Evolutionary conservation across 2,797 vertebrate species (phyloP).

Genomic region (Gymnodraco acuticeps): DNA sequence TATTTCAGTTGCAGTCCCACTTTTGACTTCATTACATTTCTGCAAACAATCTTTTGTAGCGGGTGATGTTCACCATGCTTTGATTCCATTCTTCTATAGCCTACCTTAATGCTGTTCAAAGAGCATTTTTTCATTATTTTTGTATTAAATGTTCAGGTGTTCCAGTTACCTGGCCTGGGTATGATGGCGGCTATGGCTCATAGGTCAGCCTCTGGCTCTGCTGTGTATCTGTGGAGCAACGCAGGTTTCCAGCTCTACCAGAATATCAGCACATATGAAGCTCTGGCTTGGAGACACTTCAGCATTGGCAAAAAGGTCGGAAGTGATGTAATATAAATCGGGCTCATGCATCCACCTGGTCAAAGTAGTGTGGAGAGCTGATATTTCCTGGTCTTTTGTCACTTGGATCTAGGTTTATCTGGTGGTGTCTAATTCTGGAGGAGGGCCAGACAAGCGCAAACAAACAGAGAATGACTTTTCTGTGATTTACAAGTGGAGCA

Average conservation of each 20-base stretch:
- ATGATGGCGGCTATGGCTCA: constrained; percentile 93
- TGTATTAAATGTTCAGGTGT: constrained; percentile 78
- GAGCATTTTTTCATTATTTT: background rate
- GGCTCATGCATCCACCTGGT: background rate
- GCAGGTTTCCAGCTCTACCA: constrained; percentile 91
- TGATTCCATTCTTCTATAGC: background rate
- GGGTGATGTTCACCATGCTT: background rate
- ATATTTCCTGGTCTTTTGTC: constrained; percentile 17
- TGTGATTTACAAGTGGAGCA: constrained; percentile 96
- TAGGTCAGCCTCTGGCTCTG: constrained; percentile 84
- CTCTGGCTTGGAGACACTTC: constrained; percentile 95
- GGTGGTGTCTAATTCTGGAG: constrained; percentile 93
- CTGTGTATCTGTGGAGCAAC: constrained; percentile 91
- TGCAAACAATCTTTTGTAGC: background rate
- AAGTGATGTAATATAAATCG: background rate
- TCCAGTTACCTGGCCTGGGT: constrained; percentile 88
- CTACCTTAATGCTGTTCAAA: background rate
- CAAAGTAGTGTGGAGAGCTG: background rate
- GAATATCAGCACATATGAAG: constrained; percentile 92
- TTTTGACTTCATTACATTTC: background rate
- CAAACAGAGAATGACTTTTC: constrained; percentile 88
- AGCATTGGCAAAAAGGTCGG: constrained; percentile 91
- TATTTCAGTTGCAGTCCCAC: background rate
- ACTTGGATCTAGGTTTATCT: constrained; percentile 87
- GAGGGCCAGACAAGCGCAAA: constrained; percentile 71